Evolutionary conservation across 2,113 vertebrate genomes (phyloP).

Genomic region (Oreotrochilus melanogaster): DNA sequence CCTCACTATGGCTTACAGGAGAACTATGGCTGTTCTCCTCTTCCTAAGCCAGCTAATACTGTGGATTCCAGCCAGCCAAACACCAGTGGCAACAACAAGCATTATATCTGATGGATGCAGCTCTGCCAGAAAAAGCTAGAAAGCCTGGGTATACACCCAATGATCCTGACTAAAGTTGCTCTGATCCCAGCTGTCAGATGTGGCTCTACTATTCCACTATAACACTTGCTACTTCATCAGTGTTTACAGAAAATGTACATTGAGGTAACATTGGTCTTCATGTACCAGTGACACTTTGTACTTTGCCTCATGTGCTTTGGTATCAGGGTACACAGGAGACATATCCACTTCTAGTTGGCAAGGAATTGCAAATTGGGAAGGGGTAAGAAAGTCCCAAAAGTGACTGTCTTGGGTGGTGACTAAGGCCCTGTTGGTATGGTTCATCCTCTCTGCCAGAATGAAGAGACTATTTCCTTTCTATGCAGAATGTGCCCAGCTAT

Average conservation of each 20-base stretch:
- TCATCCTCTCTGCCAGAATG: neutral
- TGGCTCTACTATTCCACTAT: neutral
- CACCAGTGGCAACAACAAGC: neutral
- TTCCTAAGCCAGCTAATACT: neutral
- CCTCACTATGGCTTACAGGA: neutral
- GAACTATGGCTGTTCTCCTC: neutral
- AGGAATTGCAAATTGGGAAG: neutral
- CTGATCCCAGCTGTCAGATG: neutral
- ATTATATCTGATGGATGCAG: neutral
- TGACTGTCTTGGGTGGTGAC: neutral
- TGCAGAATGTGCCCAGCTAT: neutral
- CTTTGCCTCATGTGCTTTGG: neutral
- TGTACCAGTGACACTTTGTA: neutral
- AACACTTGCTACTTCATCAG: neutral
- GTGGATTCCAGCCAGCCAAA: neutral
- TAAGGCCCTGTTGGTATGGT: neutral
- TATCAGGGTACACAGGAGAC: neutral
- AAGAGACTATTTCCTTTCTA: neutral
- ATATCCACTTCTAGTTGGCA: neutral
- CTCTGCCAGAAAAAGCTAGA: neutral
- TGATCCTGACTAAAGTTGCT: neutral
- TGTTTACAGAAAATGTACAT: neutral
- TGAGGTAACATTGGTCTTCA: neutral
- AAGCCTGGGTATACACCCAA: rapidly evolving
- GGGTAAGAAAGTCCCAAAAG: neutral